phyloP scores from a whole-genome alignment of 2,797 vertebrate species.

The Menidia menidia region DNA sequence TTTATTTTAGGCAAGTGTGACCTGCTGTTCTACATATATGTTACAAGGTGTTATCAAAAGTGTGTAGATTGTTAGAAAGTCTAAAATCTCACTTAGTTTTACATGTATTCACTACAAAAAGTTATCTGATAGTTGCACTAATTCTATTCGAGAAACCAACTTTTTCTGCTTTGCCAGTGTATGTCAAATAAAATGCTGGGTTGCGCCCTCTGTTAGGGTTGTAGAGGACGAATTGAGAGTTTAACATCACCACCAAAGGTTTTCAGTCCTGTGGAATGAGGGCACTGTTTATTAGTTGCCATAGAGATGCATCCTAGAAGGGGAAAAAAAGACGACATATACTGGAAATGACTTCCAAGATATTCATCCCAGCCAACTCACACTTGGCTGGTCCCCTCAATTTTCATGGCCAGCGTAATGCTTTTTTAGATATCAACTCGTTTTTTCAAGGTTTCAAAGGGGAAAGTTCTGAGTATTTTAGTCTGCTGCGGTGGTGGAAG shows the following conservation, averaged over 20 bases:
- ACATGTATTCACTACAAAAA: neutral
- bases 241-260: conserved; percentile 59
- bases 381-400: conserved; percentile 62
- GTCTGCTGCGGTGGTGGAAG: conserved; percentile 33
- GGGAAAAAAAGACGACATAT: conserved; percentile 64
- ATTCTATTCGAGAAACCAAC: conserved; percentile 30
- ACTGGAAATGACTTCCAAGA: conserved; percentile 81
- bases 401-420: conserved; percentile 59
- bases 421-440: conserved; percentile 43
- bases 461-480: conserved; percentile 40
- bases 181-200: conserved; percentile 48
- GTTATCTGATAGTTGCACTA: neutral
- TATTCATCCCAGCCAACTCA: conserved; percentile 71
- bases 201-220: conserved; percentile 45
- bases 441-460: conserved; percentile 44
- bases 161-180: conserved; percentile 45
- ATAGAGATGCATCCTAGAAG: conserved; percentile 68
- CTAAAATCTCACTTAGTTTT: conserved; percentile 9
- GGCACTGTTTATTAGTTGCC: conserved; percentile 81
- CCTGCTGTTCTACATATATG: conserved; percentile 16
- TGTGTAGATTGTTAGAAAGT: conserved; percentile 15
- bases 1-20: conserved; percentile 26
- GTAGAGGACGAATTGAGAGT: conserved; percentile 49
- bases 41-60: conserved; percentile 11
- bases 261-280: conserved; percentile 70